Evolutionary conservation across 1,140 invertebrate species (phyloP).

Genomic region (Carposina sasakii): DNA sequence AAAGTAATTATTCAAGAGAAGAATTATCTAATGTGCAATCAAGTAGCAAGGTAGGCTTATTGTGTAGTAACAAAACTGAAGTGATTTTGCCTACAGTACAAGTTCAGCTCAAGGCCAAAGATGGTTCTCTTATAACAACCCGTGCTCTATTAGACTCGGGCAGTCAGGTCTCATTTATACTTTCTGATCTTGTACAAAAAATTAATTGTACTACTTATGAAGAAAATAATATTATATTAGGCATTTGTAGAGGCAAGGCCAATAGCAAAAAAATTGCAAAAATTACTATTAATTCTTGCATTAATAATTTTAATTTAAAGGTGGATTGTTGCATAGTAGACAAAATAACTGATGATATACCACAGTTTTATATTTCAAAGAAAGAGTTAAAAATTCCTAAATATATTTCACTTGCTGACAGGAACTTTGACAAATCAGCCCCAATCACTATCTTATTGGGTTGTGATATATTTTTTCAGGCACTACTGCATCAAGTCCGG

Average conservation of each 20-base stretch:
- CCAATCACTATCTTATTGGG: constrained; percentile 1
- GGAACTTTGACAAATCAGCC: background rate
- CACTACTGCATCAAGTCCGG: background rate
- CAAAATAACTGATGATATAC: background rate
- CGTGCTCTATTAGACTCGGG: background rate
- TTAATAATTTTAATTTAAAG: background rate
- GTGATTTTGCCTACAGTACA: background rate
- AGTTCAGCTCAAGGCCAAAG: background rate
- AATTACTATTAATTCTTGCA: background rate
- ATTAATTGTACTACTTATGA: background rate
- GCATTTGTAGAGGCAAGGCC: background rate
- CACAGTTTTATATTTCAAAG: background rate
- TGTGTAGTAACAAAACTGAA: background rate
- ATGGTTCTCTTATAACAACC: background rate
- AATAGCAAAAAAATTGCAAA: background rate
- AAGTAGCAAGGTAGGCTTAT: background rate
- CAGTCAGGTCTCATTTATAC: background rate
- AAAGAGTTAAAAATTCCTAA: background rate
- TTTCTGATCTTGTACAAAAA: background rate
- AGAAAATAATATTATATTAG: background rate
- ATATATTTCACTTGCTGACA: background rate
- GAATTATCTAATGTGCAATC: background rate
- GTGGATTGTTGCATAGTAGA: background rate
- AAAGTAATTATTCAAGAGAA: no score
- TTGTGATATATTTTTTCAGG: background rate